Evolutionary conservation across 2,888 invertebrate species (phyloP), one percentile per base, ranked within the genome.

Genomic region (Zygothrica quintamaculata): DNA sequence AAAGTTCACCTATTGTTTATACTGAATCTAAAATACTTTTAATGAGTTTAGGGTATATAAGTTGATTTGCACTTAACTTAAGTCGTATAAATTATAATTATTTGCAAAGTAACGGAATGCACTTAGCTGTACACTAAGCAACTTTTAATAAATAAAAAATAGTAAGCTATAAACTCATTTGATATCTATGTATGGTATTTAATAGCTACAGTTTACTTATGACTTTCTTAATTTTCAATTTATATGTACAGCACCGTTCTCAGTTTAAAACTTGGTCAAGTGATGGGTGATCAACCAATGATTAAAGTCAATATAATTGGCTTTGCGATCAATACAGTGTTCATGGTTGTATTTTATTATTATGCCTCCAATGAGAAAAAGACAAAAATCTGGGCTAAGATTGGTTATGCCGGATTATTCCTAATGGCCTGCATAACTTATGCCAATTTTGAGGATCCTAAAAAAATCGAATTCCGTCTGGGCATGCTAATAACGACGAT

Each of bases 291-390:
- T 88, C 91, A 92, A 71, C 94, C 94, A 0, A 96, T 96, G 94
- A 94, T 96, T 43, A 93, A 93, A 84, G 95, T 96, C 13, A 97
- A 97, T 90, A 87, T 95, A 46, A 93, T 94, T 81, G 97, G 96
- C 65, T 91, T 95, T 61, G 90, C 93, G 0, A 91, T 96, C 47
- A 97, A 95, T 89, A 87, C 93, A 1, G 62, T 93, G 2, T 97
- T 96, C 88, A 90, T 94, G 60, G 68, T 92, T 65, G 91, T 95
- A 52, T 97, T 93, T 91, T 95, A 94, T 88, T 87, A 92, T 50
- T 96, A 94, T 85, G 91, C 95, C 0, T 90, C 92, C 5, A 90
- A 90, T 37, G 90, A 90, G 80, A 92, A 92, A 52, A 93, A 93
- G 88, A 86, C 89, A 0, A 90, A 91, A 51, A 92, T 93, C 1